Percentiles rank a stretch among this genome's conserved stretches.
These are phyloP conservation scores for Rhingia rostrata DNA, from an alignment of 2,888 invertebrate species.

Conservation along the genomic window DNA sequence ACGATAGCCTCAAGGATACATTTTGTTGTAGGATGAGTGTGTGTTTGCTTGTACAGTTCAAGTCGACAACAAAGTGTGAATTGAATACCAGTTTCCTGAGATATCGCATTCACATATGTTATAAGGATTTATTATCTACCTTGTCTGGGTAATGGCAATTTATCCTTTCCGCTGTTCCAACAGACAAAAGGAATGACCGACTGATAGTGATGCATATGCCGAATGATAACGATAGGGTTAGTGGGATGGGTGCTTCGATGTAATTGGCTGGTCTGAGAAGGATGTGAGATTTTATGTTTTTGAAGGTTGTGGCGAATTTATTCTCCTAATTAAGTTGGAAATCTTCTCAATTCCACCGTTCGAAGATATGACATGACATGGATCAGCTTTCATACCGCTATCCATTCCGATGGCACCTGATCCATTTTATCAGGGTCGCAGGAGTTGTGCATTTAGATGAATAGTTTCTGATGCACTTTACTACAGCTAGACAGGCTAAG, in stretches of 20 bases:
- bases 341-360: too few relatives aligned
- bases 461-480: too few relatives aligned
- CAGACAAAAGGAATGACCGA: background rate
- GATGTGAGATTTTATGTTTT: too few relatives aligned
- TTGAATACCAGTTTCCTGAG: constrained; percentile 47
- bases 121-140: constrained; percentile 53
- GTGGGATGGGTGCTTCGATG: background rate
- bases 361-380: too few relatives aligned
- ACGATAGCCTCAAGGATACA: constrained; percentile 23
- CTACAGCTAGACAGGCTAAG: too few relatives aligned
- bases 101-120: constrained; percentile 49
- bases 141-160: constrained; percentile 35
- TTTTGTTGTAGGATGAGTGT: background rate
- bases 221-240: constrained; percentile 14
- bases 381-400: too few relatives aligned
- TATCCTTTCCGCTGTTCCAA: constrained; percentile 41
- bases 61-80: constrained; percentile 47
- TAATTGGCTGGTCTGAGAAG: too few relatives aligned
- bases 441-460: too few relatives aligned
- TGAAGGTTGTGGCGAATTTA: too few relatives aligned
- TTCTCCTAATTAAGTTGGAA: too few relatives aligned
- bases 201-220: constrained; percentile 1
- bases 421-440: too few relatives aligned
- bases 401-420: too few relatives aligned
- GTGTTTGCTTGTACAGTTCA: constrained; percentile 6